These are phyloP conservation scores for Rhorus exstirpatorius DNA, from an alignment of 2,888 invertebrate species.

Conservation along the genomic window DNA sequence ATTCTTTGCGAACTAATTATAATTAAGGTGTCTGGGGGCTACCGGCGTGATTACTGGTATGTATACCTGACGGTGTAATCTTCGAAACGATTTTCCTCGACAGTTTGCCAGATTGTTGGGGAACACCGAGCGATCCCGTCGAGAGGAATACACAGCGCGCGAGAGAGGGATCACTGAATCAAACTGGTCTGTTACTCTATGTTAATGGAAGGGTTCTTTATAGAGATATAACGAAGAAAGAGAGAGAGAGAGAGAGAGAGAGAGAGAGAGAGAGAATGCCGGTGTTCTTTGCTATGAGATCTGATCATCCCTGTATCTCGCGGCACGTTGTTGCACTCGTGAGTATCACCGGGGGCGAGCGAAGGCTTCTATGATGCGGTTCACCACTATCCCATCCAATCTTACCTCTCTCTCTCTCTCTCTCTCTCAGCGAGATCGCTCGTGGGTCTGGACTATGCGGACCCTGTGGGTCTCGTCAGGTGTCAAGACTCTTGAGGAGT, in stretches of 20 bases:
- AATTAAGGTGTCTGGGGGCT: slow-evolving; percentile 57
- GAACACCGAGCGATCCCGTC: slow-evolving; percentile 47
- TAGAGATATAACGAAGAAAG: slow-evolving; percentile 22
- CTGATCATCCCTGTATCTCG: slow-evolving; percentile 45
- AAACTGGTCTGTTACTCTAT: slow-evolving; percentile 33
- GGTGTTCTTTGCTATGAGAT: slow-evolving; percentile 45
- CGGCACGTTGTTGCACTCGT: slow-evolving; percentile 47
- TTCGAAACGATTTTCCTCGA: slow-evolving; percentile 60
- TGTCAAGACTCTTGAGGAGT: slow-evolving; percentile 74
- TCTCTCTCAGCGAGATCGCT: slow-evolving; percentile 54
- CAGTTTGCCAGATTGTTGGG: slow-evolving; percentile 61
- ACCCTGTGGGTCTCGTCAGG: slow-evolving; percentile 65
- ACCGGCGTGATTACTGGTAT: slow-evolving; percentile 42
- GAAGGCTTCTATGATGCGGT: slow-evolving; percentile 61
- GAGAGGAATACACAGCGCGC: slow-evolving; percentile 23
- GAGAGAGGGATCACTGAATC: slow-evolving; percentile 46
- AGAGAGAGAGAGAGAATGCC: slow-evolving; percentile 19
- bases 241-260: slow-evolving; percentile 5
- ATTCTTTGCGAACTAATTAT: slow-evolving; percentile 59
- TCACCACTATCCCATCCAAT: slow-evolving; percentile 59
- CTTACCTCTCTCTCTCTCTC: slow-evolving; percentile 38
- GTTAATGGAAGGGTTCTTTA: slow-evolving; percentile 12
- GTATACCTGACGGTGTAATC: slow-evolving; percentile 46
- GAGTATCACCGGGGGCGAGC: slow-evolving; percentile 64
- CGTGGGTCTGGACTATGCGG: slow-evolving; percentile 49